A percentile compares a stretch with the other conserved stretches of the same genome.
Evolutionary conservation across 2,888 invertebrate genomes (phyloP).

Genomic region (Aleiodes alternator): DNA sequence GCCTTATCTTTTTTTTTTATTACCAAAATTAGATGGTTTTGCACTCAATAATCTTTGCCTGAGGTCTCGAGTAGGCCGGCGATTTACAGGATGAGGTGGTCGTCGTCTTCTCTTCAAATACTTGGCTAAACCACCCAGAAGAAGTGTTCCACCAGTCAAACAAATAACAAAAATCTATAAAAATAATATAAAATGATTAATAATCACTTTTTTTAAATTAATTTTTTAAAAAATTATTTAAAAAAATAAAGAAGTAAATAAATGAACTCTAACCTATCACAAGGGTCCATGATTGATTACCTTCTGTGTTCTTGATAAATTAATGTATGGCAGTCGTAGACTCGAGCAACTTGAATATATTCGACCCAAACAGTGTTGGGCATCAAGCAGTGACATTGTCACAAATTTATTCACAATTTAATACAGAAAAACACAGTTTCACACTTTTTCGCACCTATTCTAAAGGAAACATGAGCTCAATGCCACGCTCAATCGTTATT

Average conservation of each 20-base stretch:
- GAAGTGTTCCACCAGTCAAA: slow-evolving; percentile 85
- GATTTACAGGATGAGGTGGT: slow-evolving; percentile 67
- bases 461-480: too few species aligned
- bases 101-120: slow-evolving; percentile 83
- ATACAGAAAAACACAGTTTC: background rate
- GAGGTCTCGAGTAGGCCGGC: slow-evolving; percentile 65
- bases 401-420: slow-evolving; percentile 42
- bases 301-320: slow-evolving; percentile 83
- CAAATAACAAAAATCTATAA: slow-evolving; percentile 83
- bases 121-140: slow-evolving; percentile 89
- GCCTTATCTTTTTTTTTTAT: slow-evolving; percentile 35
- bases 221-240: background rate
- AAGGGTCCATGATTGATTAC: slow-evolving; percentile 73
- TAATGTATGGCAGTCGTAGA: slow-evolving; percentile 71
- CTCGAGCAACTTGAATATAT: slow-evolving; percentile 64
- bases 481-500: too few species aligned
- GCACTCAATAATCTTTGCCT: slow-evolving; percentile 68
- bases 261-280: slow-evolving; percentile 40
- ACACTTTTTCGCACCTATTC: too few species aligned
- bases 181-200: slow-evolving; percentile 20
- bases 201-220: background rate
- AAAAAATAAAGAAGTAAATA: slow-evolving; percentile 24
- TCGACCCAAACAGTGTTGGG: slow-evolving; percentile 64
- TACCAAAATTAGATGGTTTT: slow-evolving; percentile 72
- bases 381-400: slow-evolving; percentile 65